Base-by-base conservation (phyloP, 2,888 invertebrate species). In the Ormyrus pomaceus region DNA sequence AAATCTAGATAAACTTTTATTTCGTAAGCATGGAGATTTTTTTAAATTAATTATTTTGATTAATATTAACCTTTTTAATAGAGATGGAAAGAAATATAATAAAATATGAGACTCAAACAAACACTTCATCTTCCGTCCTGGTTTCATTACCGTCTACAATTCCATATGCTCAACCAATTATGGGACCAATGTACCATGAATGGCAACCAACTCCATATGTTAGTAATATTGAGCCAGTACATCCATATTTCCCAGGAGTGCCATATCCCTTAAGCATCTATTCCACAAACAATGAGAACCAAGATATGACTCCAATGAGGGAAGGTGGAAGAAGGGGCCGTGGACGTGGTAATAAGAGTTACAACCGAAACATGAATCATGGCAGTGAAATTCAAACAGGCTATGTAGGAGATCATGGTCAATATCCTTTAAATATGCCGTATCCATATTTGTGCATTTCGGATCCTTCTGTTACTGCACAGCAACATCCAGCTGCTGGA, bases 211-310 rank as follows among this genome's bases (percentile, higher is more conserved):
- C 77, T 74, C 93, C 94, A 8, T 94, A 93, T 88, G 93, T 94
- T 70, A 91, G 91, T 86, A 93, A 92, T 86, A 93, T 94, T 82
- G 34, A 34, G 34, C 34, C 34, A 34, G 34, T 34, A 84, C 94
- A 94, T 86, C 93, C 94, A 56, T 93, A 92, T 91, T 92, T 93
- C 91, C 91, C 91, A 59, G 83, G 84, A 55, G 82, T 86, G 46
- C 79, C 84, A 45, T 88, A 87, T 56, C 70, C 86, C 0, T 83
- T 79, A 34, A 79, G 81, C 50, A 61, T 85, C 11, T 84, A 85
- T 82, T 81, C 84, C 8, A 77, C 84, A 72, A 82, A 81, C 56
- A 84, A 80, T 81, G 75, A 80, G 81, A 66, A 82, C 84, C 83
- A 83, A 78, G 85, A 87, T 79, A 83, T 86, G 76, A 81, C 85